A percentile compares a stretch with the other conserved stretches of the same genome.
These are phyloP conservation scores for Salvelinus sp. DNA, from an alignment of 2,113 vertebrate species.

Conservation along the genomic window DNA sequence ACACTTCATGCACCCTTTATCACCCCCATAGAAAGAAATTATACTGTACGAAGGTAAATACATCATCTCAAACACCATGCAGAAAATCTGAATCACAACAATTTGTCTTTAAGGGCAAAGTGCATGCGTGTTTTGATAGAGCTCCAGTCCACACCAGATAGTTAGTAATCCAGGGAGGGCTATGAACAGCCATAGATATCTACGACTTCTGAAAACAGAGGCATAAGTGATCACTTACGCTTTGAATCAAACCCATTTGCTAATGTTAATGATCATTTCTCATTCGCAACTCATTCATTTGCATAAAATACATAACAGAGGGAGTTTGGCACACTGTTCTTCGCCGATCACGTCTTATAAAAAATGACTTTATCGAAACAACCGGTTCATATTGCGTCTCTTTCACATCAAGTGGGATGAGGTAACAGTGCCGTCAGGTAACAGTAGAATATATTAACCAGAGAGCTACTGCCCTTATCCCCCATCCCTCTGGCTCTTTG, in stretches of 20 bases:
- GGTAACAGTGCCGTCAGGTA: background rate
- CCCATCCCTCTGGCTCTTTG: background rate
- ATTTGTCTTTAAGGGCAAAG: too few species aligned
- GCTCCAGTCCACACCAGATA: too few species aligned
- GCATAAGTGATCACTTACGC: background rate
- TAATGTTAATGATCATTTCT: background rate
- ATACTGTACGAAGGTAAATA: too few species aligned
- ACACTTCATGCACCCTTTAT: too few species aligned
- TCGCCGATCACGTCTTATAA: background rate
- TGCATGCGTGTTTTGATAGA: too few species aligned
- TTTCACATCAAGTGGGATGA: background rate
- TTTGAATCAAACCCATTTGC: background rate
- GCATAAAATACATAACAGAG: background rate
- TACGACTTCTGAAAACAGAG: background rate
- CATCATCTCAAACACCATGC: too few species aligned
- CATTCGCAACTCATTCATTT: background rate
- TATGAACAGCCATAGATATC: too few species aligned
- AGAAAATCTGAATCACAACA: too few species aligned
- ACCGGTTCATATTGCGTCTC: background rate
- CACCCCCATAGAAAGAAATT: too few species aligned
- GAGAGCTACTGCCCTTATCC: background rate
- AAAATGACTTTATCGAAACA: conserved; percentile 1
- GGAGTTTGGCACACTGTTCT: background rate
- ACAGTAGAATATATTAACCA: background rate
- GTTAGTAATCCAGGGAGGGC: too few species aligned